Base-by-base conservation (phyloP, 2,888 invertebrate species). In the Pimpla rufipes region DNA sequence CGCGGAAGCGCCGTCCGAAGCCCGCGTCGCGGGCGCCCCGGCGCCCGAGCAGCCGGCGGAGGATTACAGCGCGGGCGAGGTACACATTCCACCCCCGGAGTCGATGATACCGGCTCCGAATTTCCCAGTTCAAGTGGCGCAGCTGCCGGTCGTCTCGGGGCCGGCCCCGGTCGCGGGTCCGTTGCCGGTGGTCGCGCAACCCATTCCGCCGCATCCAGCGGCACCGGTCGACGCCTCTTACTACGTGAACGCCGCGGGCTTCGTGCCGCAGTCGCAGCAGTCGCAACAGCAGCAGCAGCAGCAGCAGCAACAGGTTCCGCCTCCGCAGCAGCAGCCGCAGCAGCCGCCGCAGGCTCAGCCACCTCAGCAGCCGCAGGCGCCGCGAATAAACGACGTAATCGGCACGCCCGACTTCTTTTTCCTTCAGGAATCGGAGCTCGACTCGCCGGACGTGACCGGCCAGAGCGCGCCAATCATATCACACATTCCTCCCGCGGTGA, bases 341-440 rank as follows among this genome's bases (percentile, higher is more conserved):
- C 83, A 88, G 37, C 90, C 77, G 68, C 88, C 81, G 68, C 86
- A 79, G 50, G 90, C 88, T 37, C 90, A 86, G 50, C 89, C 88
- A 13, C 82, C 73, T n/a, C 87, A 85, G 50, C 85, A 66, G 73
- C 87, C 86, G 73, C 95, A 95, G 4, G 93, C 94, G 2, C 94
- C 95, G 83, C 97, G 97, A 3, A 95, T 97, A 84, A 95, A 96
- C 11, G 97, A 97, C 90, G 96, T 97, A 40, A 95, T 97, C 87
- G 97, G 97, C 37, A 91, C 91, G 7, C 96, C 96, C 79, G 97
- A 96, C 92, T 97, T 97, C 93, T 96, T 95, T 93, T 97, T 97
- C 93, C 95, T 98, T 77, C 98, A 98, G 94, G 98, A 98, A 90
- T 98, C 98, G 23, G 98, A 98, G 93, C 94, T 97, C 86, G 97